Conservation (phyloP, 2,113 vertebrate genomes). For the Setophaga coronata region DNA sequence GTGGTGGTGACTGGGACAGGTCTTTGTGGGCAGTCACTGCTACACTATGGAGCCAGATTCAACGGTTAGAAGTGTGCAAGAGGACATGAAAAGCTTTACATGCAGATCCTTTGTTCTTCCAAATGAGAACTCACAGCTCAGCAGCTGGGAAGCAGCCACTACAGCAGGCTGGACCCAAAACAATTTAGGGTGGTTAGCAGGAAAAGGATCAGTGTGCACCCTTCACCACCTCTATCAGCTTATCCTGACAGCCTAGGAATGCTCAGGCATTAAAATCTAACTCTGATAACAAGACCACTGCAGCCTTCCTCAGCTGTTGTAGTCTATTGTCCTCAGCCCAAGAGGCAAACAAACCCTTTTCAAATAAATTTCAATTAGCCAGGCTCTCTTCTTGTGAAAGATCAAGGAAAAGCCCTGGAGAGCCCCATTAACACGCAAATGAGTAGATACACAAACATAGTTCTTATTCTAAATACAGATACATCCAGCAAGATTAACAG, state of each 20-base stretch:
- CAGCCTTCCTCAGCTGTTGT: background rate
- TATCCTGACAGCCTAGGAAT: background rate
- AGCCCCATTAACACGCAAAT: slow-evolving; percentile 55
- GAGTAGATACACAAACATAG: slow-evolving; percentile 28
- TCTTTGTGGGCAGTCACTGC: background rate
- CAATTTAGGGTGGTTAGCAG: background rate
- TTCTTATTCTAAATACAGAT: slow-evolving; percentile 36
- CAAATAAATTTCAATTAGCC: slow-evolving; percentile 55
- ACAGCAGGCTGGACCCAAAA: background rate
- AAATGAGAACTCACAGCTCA: background rate
- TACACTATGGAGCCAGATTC: background rate
- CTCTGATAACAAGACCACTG: background rate
- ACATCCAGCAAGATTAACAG: background rate
- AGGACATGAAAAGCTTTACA: background rate
- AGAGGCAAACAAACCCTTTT: slow-evolving; percentile 42
- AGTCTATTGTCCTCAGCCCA: slow-evolving; percentile 1
- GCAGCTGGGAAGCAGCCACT: background rate
- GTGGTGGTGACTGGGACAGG: background rate
- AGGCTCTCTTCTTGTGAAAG: slow-evolving; percentile 38
- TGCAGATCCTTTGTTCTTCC: background rate
- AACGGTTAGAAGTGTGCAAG: fast-evolving
- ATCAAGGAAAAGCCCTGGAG: slow-evolving; percentile 50
- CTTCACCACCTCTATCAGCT: background rate
- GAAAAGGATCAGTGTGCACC: background rate
- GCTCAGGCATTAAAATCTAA: background rate